phyloP scores from a whole-genome alignment of 92 coral and sea anemone genomes.

The Porites rus region DNA sequence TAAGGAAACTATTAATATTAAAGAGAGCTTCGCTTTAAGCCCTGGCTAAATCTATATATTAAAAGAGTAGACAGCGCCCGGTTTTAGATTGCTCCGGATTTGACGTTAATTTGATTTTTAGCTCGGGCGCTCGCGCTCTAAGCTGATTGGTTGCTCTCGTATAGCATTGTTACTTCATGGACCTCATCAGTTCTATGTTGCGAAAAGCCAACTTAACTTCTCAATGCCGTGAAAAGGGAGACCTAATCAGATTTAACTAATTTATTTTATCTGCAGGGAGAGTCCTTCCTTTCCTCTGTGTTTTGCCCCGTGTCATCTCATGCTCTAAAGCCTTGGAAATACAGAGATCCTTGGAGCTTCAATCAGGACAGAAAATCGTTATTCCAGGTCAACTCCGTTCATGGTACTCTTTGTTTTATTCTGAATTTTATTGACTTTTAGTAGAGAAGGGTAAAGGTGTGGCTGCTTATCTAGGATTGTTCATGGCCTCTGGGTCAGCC shows the following conservation, averaged over 20 bases:
- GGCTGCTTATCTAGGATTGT: no score
- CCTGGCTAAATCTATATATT: no score
- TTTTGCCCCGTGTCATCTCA: conserved; percentile 33
- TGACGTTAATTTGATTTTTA: background rate
- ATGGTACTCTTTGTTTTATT: conserved; percentile 16
- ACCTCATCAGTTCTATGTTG: no score
- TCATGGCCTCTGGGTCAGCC: no score
- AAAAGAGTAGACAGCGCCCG: background rate
- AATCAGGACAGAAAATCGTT: conserved; percentile 18
- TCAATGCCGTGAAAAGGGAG: no score
- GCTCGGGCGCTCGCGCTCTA: background rate
- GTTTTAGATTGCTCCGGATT: background rate
- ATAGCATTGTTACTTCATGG: background rate
- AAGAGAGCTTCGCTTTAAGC: no score
- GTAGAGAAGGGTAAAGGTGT: background rate
- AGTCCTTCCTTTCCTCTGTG: conserved; percentile 24
- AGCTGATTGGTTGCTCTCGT: background rate
- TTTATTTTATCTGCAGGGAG: conserved; percentile 7
- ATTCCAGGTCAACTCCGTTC: conserved; percentile 33
- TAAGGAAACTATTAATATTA: no score
- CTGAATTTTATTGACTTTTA: background rate
- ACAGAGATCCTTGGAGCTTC: conserved; percentile 22
- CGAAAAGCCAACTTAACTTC: no score
- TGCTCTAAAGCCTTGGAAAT: conserved; percentile 18
- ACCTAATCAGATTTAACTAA: no score